Base-by-base conservation (phyloP, 2,797 vertebrate genomes). In the Melanotaenia pygmaea region DNA sequence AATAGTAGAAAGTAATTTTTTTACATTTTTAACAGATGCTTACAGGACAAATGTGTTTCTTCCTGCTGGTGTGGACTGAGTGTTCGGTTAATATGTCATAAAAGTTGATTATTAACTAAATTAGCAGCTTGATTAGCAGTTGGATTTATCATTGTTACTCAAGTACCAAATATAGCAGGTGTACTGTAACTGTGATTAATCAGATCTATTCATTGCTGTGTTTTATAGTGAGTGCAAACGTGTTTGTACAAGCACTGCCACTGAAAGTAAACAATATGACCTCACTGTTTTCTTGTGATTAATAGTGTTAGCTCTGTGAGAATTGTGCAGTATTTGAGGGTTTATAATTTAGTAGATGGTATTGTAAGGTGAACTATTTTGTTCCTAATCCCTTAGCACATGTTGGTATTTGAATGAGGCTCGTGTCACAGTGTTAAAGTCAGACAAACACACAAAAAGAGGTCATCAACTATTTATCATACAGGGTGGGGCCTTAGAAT, bases 401-500 rank as follows among this genome's bases (percentile, higher is more conserved):
- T 32, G 14, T 26, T 26, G 12, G 16, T 30, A 54, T 60, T 37
- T 28, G 14, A 56, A 53, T 24, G 5, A 30, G 28, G 62, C 26
- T 59, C n/a, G 8, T 13, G 20, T 35, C 2, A 24, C 14, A 43
- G 30, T 37, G 20, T 11, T 28, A 30, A 40, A 61, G 38, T 28
- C 28, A 30, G 37, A 11, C 22, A 67, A 58, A 71, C 24, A 50
- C 26, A 59, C 22, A 53, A 13, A 62, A 61, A 0, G 1, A 58
- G 2, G 16, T 32, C 57, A 57, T 54, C 22, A 11, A 18, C 9
- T 28, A 37, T 30, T 56, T 16, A 18, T 56, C 5, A 56, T 34
- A 20, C 5, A 66, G 63, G 79, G 64, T 56, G 66, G 54, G 60
- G 66, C 10, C 54, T 50, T 22, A 37, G 22, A 76, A 73, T 66